Evolutionary conservation across 2,113 vertebrate species (phyloP), one percentile per base, ranked within the genome.

Genomic region (Anolis sagrei): DNA sequence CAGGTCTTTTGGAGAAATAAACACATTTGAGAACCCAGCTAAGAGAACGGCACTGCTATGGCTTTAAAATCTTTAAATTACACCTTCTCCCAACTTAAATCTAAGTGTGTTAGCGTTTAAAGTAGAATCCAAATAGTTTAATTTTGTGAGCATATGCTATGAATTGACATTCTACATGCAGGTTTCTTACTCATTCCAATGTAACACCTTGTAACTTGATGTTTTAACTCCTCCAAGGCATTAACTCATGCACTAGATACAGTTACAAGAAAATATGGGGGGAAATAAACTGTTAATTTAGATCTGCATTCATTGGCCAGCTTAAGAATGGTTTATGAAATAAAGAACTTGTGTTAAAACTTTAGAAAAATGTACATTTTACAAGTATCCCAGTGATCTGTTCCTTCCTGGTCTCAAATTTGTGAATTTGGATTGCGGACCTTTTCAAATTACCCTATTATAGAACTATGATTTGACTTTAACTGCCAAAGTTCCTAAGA

Each of bases 281-380:
- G 25, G 1, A 51, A 72, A 81, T 70, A 2, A 82, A 81, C 54
- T 25, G 36, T 32, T 32, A n/a, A 25, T 6, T 18, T 73, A 19
- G 2, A 18, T 82, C 58, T 36, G 2, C 7, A 54, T 82, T 72
- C 5, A 81, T 25, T 81, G 44, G 39, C 29, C 32, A 54, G 21
- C 32, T 81, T 70, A 16, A 29, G 32, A 69, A 23, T 27, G 34
- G 13, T 7, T 36, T 36, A 8, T 73, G 25, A 19, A 34, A 54
- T 73, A 58, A 36, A 58, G 32, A 58, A 36, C 23, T 72, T 14
- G 32, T 77, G 54, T 58, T 58, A 16, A 6, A 6, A 49, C 32
- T 72, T 72, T 11, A 58, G 81, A 73, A 48, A 68, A n/a, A n/a
- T n/a, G n/a, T 10, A 69, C 8, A 82, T 73, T 82, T 82, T 51